Base-by-base conservation (phyloP, 2,888 invertebrate genomes). In the Drosophila antonietae region DNA sequence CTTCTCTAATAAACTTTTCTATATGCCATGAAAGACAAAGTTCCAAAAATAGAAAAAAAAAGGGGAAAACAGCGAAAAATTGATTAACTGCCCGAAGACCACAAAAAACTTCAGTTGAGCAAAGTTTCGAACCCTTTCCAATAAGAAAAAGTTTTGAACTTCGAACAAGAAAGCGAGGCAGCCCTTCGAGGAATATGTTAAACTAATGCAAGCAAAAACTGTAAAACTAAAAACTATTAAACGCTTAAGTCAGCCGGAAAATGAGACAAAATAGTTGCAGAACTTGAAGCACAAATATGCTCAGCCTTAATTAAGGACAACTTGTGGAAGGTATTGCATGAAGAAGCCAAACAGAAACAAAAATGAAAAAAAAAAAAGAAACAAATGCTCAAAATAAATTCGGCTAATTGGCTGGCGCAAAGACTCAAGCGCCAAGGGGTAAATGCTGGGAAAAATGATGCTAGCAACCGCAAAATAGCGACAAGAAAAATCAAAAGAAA, bases 221-320 rank as follows among this genome's bases (percentile, higher is more conserved):
- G 69, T 78, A 89, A 87, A 73, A 46, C 78, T 60, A 65, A 81
- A 89, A 88, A 92, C 92, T 91, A 91, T 91, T 91, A 91, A 91
- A 80, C 83, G 88, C 88, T 90, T 89, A 87, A 91, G 86, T 91
- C 92, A 91, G 81, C 85, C 92, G 85, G 91, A 88, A 91, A 91
- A 92, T 92, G 82, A 91, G 83, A 86, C 90, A 81, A 90, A 91
- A 91, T 91, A 91, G 92, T 91, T 91, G 81, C 9, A 23, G 0
- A 80, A 80, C 61, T 62, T 65, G 47, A 71, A 75, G 69, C 61
- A 59, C 18, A 60, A 70, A 70, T 55, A 78, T 72, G 63, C 72
- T 61, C 39, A 65, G 66, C 73, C 70, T 85, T 85, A 89, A 89
- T 89, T 85, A 88, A 85, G 83, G 67, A 39, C 57, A 55, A 58